Percentiles rank a stretch among this genome's conserved stretches.
Conservation (phyloP, 2,797 vertebrate species). For the Chaenodraco wilsoni region DNA sequence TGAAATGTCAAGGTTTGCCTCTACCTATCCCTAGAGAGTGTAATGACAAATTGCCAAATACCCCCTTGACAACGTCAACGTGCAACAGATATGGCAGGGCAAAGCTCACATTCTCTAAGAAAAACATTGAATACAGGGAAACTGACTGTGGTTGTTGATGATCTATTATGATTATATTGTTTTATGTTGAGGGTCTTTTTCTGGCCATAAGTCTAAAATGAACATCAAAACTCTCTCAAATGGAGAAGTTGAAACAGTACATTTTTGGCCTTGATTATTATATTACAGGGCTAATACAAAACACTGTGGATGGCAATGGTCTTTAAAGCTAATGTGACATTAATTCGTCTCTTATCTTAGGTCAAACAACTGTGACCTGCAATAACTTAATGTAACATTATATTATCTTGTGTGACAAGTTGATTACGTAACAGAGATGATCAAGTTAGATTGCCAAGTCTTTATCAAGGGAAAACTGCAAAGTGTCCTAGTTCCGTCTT, state of each 20-base stretch:
- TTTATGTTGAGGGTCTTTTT: background rate
- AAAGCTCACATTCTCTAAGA: background rate
- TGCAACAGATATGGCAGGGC: background rate
- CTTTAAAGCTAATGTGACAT: background rate
- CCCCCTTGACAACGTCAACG: background rate
- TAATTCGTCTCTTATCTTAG: accelerated
- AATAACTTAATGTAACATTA: background rate
- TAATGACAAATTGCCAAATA: background rate
- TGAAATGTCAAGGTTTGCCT: accelerated
- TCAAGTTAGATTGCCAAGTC: too few relatives aligned
- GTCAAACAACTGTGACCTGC: background rate
- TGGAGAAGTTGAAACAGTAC: background rate
- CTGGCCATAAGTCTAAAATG: background rate
- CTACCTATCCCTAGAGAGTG: accelerated
- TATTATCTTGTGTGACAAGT: background rate
- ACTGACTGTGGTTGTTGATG: too few relatives aligned
- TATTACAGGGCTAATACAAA: background rate
- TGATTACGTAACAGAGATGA: background rate
- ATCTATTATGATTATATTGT: too few relatives aligned
- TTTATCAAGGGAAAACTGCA: too few relatives aligned
- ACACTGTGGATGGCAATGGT: too few relatives aligned
- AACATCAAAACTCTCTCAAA: background rate
- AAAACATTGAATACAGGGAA: background rate
- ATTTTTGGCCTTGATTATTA: too few relatives aligned
- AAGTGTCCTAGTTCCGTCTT: too few relatives aligned